Conservation (phyloP, 2,888 invertebrate genomes). For the Dimorphilus gyrociliatus region DNA sequence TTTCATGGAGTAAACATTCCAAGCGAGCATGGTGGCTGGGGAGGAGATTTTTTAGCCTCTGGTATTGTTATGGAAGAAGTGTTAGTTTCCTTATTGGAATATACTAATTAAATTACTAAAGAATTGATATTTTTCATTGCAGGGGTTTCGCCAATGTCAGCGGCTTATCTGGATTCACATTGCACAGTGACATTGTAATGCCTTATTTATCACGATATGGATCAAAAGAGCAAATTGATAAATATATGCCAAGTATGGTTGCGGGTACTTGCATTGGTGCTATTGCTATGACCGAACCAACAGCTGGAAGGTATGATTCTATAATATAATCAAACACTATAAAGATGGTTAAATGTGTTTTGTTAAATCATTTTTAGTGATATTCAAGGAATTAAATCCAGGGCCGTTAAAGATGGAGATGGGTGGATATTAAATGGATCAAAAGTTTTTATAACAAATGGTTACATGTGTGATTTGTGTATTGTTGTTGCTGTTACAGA, state of each 20-base stretch:
- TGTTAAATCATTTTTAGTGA: not conserved
- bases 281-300: slow-evolving; percentile 1
- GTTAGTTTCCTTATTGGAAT: not conserved
- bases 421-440: not conserved
- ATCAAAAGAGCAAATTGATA: not conserved
- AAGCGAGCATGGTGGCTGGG: no score
- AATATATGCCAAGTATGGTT: not conserved
- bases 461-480: not conserved
- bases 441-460: not conserved
- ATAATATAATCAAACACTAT: not conserved
- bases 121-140: no score
- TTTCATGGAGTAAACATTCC: no score
- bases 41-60: no score
- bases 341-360: not conserved
- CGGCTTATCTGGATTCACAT: not conserved
- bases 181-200: not conserved
- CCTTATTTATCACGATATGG: not conserved
- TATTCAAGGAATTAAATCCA: not conserved
- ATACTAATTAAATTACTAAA: not conserved
- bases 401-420: not conserved
- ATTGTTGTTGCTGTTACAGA: not conserved
- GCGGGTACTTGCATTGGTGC: not conserved
- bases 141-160: no score
- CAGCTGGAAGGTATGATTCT: not conserved
- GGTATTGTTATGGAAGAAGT: no score